phyloP scores from a whole-genome alignment of 2,113 vertebrate species.

The Chlorodrepanis virens region DNA sequence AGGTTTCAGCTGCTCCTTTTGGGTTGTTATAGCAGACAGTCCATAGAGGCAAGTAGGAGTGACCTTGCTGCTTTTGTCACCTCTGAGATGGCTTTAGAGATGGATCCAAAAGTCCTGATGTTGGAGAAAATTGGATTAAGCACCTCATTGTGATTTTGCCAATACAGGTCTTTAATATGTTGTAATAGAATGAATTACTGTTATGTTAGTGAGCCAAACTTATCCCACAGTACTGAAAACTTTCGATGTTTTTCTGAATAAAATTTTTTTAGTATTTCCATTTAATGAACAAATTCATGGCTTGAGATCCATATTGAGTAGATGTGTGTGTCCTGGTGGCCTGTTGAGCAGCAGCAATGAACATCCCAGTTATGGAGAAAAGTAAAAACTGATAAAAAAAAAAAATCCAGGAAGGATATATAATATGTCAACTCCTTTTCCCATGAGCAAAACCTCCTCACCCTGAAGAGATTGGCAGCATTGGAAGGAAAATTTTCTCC shows the following conservation, averaged over 20 bases:
- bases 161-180: neutral
- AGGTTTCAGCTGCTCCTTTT: neutral
- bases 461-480: neutral
- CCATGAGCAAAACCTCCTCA: neutral
- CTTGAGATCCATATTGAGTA: neutral
- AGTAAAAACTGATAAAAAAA: neutral
- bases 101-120: neutral
- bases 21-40: neutral
- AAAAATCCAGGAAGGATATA: neutral
- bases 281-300: accelerated
- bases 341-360: neutral
- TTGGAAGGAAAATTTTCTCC: neutral
- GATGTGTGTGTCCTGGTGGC: neutral
- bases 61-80: neutral
- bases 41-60: neutral
- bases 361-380: neutral
- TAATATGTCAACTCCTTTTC: neutral
- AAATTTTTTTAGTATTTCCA: neutral
- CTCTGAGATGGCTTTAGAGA: neutral
- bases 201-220: neutral
- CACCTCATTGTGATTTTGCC: neutral
- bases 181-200: neutral
- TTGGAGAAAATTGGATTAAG: neutral
- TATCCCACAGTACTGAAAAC: neutral
- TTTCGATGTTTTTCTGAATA: neutral